A percentile compares a stretch with the other conserved stretches of the same genome.
These are phyloP conservation scores for Notarius quadriscutis DNA, from an alignment of 2,113 vertebrate species.

Conservation along the genomic window DNA sequence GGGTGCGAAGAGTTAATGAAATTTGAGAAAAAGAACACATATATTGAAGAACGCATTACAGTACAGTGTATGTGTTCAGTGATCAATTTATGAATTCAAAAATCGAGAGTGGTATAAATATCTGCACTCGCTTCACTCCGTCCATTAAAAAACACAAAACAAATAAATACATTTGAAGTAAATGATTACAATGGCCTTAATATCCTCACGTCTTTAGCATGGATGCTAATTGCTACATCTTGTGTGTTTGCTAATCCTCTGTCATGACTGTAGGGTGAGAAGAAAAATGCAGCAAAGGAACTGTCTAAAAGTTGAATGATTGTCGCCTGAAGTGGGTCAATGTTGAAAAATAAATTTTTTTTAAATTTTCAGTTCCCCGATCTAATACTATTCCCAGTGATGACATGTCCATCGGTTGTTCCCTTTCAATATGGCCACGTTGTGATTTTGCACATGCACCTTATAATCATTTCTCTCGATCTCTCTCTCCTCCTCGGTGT, in stretches of 20 bases:
- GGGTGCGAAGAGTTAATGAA: neutral
- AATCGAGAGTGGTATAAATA: too few relatives aligned
- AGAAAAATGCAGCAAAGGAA: neutral
- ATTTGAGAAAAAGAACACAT: too few relatives aligned
- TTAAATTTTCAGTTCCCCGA: too few relatives aligned
- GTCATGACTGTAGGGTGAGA: neutral
- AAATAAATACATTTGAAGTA: neutral
- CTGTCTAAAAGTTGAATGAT: neutral
- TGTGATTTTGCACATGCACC: neutral
- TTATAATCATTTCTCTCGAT: neutral
- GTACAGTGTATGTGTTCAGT: neutral
- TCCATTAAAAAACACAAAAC: too few relatives aligned
- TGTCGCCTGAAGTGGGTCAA: neutral
- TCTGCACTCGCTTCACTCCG: too few relatives aligned
- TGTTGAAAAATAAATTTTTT: neutral
- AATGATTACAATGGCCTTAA: neutral
- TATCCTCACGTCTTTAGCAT: neutral
- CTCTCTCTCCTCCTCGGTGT: slow-evolving; percentile 1
- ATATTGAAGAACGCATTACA: neutral
- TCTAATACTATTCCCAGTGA: neutral
- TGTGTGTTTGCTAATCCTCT: neutral
- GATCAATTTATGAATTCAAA: too few relatives aligned
- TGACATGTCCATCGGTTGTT: neutral
- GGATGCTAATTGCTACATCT: neutral
- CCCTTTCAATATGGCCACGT: too few relatives aligned